Conservation (phyloP, 1,140 invertebrate genomes). For the Brachionus sp. region DNA sequence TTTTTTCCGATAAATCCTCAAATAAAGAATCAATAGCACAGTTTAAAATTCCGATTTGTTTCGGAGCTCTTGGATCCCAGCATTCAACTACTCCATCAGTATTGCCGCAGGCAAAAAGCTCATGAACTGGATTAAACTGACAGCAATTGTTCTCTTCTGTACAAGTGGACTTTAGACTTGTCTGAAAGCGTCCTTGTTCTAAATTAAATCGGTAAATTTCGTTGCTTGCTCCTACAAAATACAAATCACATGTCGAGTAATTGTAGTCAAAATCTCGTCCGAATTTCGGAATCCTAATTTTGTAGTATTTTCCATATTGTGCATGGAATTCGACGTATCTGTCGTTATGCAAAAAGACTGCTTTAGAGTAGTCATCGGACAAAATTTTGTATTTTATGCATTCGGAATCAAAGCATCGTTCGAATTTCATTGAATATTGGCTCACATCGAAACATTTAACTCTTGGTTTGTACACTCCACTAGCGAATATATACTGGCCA, state of each 20-base stretch:
- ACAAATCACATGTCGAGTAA: conserved; percentile 81
- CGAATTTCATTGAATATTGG: conserved; percentile 95
- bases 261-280: conserved; percentile 91
- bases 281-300: conserved; percentile 86
- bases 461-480: conserved; percentile 90
- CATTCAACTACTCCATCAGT: conserved; percentile 79
- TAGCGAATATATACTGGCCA: conserved; percentile 83
- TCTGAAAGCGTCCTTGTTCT: conserved; percentile 85
- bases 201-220: conserved; percentile 93
- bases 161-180: conserved; percentile 59
- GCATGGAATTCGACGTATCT: conserved; percentile 91
- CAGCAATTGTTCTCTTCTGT: conserved; percentile 63
- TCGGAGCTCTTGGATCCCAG: conserved; percentile 74
- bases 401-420: conserved; percentile 94
- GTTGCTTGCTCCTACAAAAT: conserved; percentile 78
- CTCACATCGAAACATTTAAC: conserved; percentile 92
- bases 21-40: conserved; percentile 72
- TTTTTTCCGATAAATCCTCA: conserved; percentile 57
- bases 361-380: conserved; percentile 63
- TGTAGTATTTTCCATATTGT: conserved; percentile 82
- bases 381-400: conserved; percentile 67
- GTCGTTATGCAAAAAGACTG: conserved; percentile 66
- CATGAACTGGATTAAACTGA: conserved; percentile 80
- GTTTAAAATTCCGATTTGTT: conserved; percentile 75
- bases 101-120: conserved; percentile 81